phyloP scores from a whole-genome alignment of 1,140 invertebrate genomes.

The Drosophila auraria region DNA sequence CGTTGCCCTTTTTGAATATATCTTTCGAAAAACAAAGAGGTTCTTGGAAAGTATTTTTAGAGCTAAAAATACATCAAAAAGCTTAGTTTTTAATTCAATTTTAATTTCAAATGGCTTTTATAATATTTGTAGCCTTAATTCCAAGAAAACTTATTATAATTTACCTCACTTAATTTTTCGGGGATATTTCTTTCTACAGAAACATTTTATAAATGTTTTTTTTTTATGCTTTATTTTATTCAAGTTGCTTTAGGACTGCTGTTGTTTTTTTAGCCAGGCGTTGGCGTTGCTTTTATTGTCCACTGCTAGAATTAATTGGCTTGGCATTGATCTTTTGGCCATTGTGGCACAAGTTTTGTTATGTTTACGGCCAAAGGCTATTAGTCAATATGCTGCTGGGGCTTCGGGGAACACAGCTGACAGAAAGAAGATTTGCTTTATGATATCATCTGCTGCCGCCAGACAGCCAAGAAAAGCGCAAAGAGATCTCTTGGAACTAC shows the following conservation, averaged over 20 bases:
- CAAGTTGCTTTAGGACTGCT: not conserved
- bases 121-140: not conserved
- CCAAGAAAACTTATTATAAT: not conserved
- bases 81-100: not conserved
- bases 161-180: not conserved
- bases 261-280: conserved; percentile 19
- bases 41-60: not conserved
- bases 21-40: conserved; percentile 7
- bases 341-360: conserved; percentile 54
- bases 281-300: conserved; percentile 54
- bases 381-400: conserved; percentile 59
- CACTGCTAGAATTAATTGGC: conserved; percentile 67
- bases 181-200: not conserved
- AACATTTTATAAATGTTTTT: conserved; percentile 4
- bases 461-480: conserved; percentile 1
- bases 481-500: conserved; percentile 9
- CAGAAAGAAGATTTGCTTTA: conserved; percentile 37
- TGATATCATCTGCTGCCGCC: conserved; percentile 56
- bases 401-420: conserved; percentile 21
- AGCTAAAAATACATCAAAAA: not conserved
- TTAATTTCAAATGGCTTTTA: conserved; percentile 8
- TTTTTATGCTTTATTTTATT: conserved; percentile 7
- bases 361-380: conserved; percentile 69
- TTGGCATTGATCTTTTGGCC: conserved; percentile 73
- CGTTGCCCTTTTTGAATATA: conserved; percentile 11